Evolutionary conservation across 2,113 vertebrate genomes (phyloP), one percentile per base, ranked within the genome.

Genomic region (Xyrauchen texanus): DNA sequence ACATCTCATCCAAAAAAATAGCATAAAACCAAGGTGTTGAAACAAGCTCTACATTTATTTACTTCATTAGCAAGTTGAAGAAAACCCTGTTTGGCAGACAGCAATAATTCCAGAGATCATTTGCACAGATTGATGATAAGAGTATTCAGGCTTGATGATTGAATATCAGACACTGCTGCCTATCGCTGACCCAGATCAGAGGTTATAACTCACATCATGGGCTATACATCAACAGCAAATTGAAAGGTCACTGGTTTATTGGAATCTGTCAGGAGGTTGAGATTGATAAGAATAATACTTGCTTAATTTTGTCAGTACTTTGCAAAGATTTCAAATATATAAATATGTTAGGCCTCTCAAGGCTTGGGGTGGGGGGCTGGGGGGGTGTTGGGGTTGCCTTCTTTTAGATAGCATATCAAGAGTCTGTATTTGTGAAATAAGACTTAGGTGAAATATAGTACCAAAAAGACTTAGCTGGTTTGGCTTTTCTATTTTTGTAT

Each of bases 281-380:
- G 85, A 88, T 88, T 88, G 87, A 88, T 88, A 88, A 88, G 87
- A 86, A 88, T 82, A 86, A 88, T 88, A 88, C 84, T 84, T 86
- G 85, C 77, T 79, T 88, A 86, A 88, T 88, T 86, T 84, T 69
- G 81, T 85, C 85, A 83, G 82, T 88, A 86, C 80, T 88, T 88
- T 88, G 81, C 85, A 83, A 86, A 85, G 77, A 88, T 86, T 82
- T 75, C 15, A 58, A 81, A 84, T 85, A 69, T 76, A 86, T 88
- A 84, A 81, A 86, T 83, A 73, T 81, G 55, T 63, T 49, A 34
- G 72, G 76, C 69, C 70, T 85, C 68, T 57, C 8, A 5, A 67
- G 64, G 9, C 64, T 44, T 15, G 46, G 47, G 64, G 60, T 5
- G 45, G 78, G n/a, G 78, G 61, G 70, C 53, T 58, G 60, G 7